Percentiles rank a stretch among this genome's conserved stretches.
Evolutionary conservation across 1,140 invertebrate genomes (phyloP).

Genomic region (Papilio machaon): DNA sequence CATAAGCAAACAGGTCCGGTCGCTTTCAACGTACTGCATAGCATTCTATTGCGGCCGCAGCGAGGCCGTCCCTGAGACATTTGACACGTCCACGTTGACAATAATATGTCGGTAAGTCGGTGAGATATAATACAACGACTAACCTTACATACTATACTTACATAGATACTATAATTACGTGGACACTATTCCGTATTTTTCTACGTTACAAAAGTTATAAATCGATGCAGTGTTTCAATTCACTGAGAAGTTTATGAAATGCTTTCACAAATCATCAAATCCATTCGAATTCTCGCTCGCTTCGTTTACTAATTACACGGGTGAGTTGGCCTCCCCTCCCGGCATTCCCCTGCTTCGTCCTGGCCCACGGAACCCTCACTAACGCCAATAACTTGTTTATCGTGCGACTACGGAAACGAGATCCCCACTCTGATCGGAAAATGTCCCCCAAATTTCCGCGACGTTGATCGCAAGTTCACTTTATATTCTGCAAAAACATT

Average conservation of each 20-base stretch:
- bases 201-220: constrained; percentile 12
- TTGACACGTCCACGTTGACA: constrained; percentile 72
- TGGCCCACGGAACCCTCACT: constrained; percentile 45
- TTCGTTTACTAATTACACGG: constrained; percentile 72
- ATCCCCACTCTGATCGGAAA: constrained; percentile 63
- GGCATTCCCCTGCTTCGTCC: constrained; percentile 25
- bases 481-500: constrained; percentile 12
- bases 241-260: constrained; percentile 39
- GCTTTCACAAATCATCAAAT: constrained; percentile 60
- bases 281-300: constrained; percentile 57
- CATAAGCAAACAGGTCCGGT: constrained; percentile 68
- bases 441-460: constrained; percentile 61
- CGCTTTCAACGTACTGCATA: constrained; percentile 65
- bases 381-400: constrained; percentile 72
- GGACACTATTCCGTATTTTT: neutral
- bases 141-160: neutral
- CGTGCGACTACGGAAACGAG: constrained; percentile 66
- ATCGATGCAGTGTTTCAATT: constrained; percentile 20
- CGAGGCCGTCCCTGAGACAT: constrained; percentile 69
- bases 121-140: constrained; percentile 39
- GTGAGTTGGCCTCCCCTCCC: constrained; percentile 49
- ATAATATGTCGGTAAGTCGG: constrained; percentile 64
- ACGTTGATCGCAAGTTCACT: constrained; percentile 43
- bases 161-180: too few species aligned
- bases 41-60: constrained; percentile 75